Conservation (phyloP, 2,888 invertebrate genomes). For the Trissoscelio sp. region DNA sequence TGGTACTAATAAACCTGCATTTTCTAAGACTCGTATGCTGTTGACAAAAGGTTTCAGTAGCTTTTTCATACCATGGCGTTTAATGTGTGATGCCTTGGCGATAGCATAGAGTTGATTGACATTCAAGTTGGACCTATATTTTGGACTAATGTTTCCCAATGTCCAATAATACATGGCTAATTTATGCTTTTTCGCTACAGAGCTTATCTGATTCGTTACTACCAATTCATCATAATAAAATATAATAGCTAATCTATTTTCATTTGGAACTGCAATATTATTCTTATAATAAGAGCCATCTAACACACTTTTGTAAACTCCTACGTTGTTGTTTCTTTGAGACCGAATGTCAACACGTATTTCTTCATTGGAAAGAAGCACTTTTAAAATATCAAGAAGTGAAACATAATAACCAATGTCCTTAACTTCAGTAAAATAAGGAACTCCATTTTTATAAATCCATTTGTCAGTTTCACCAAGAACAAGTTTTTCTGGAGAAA, state of each 20-base stretch:
- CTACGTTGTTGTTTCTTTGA: not conserved
- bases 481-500: not conserved
- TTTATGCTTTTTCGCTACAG: slow-evolving; percentile 38
- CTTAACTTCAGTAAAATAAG: slow-evolving; percentile 12
- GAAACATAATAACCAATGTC: slow-evolving; percentile 61
- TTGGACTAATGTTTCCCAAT: slow-evolving; percentile 14
- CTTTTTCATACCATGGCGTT: not conserved
- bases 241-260: slow-evolving; percentile 67
- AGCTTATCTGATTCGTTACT: slow-evolving; percentile 35
- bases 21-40: no score
- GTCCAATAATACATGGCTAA: slow-evolving; percentile 52
- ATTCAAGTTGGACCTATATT: slow-evolving; percentile 30
- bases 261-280: slow-evolving; percentile 52
- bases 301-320: slow-evolving; percentile 54
- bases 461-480: not conserved
- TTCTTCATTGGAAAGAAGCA: slow-evolving; percentile 55
- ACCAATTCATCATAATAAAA: slow-evolving; percentile 20
- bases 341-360: slow-evolving; percentile 8
- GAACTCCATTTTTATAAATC: not conserved
- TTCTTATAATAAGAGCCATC: slow-evolving; percentile 68
- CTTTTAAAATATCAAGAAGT: slow-evolving; percentile 54
- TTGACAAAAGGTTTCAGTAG: no score
- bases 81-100: slow-evolving; percentile 41
- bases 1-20: no score
- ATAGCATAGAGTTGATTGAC: slow-evolving; percentile 60